Conservation (phyloP, 1,140 invertebrate genomes). For the Trissolcus basalis region DNA sequence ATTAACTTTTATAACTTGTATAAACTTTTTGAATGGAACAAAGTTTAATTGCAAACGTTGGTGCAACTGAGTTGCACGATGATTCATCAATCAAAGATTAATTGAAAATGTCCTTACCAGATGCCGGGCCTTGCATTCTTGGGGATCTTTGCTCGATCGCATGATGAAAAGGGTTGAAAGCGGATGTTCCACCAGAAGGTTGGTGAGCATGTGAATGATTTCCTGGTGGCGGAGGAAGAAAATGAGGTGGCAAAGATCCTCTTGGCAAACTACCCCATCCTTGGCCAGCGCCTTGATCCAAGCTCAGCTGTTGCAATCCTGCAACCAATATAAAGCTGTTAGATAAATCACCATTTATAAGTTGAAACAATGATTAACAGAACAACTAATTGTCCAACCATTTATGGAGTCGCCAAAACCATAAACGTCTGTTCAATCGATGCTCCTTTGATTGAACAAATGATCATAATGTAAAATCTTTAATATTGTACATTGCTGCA, state of each 20-base stretch:
- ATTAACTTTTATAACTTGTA: too few species aligned
- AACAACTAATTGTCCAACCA: too few species aligned
- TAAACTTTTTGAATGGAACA: too few species aligned
- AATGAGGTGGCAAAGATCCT: conserved; percentile 71
- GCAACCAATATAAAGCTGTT: conserved; percentile 57
- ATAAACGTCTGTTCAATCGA: not conserved
- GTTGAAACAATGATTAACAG: not conserved
- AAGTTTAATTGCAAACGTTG: too few species aligned
- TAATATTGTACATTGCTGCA: conserved; percentile 38
- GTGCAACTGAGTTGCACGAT: too few species aligned
- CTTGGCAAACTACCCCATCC: conserved; percentile 73
- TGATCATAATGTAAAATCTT: conserved; percentile 36
- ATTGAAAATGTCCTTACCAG: conserved; percentile 58
- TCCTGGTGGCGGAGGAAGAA: conserved; percentile 72
- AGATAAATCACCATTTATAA: conserved; percentile 38
- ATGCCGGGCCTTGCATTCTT: conserved; percentile 63
- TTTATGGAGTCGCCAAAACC: too few species aligned
- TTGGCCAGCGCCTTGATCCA: conserved; percentile 70
- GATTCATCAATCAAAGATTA: not conserved
- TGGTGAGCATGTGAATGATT: conserved; percentile 72
- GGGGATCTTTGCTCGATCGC: conserved; percentile 73
- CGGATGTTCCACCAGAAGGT: conserved; percentile 68
- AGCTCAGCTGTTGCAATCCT: conserved; percentile 72
- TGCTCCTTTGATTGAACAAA: conserved; percentile 36
- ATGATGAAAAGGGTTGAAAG: conserved; percentile 75